These are phyloP conservation scores for Tridacna crocea DNA, from an alignment of 2,888 invertebrate species.

Conservation along the genomic window DNA sequence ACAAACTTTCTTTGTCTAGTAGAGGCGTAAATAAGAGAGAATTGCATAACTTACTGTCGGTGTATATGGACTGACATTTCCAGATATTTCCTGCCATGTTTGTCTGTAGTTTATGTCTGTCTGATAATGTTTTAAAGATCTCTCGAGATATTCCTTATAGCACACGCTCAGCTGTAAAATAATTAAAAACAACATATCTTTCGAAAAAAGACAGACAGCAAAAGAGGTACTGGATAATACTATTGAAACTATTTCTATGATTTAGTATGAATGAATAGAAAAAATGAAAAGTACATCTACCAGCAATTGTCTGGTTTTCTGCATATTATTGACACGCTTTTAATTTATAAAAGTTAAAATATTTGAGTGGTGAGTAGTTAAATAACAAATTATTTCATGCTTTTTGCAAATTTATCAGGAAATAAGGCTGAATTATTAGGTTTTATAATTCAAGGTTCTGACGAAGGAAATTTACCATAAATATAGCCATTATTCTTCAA, in stretches of 20 bases:
- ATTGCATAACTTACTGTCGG: background rate
- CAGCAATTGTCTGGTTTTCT: too few relatives aligned
- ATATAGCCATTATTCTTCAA: background rate
- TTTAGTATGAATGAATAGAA: too few relatives aligned
- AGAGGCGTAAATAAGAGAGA: background rate
- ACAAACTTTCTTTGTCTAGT: background rate
- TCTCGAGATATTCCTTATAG: slow-evolving; percentile 68
- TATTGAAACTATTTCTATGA: too few relatives aligned
- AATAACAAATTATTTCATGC: background rate
- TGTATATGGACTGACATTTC: background rate
- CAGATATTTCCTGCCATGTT: background rate
- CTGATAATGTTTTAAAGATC: background rate
- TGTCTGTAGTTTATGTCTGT: slow-evolving; percentile 4
- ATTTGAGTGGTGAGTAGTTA: too few relatives aligned
- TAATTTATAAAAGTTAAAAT: too few relatives aligned
- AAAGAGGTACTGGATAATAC: too few relatives aligned
- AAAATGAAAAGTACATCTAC: too few relatives aligned
- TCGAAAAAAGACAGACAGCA: background rate
- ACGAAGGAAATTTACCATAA: background rate
- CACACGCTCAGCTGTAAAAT: slow-evolving; percentile 65
- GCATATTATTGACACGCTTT: too few relatives aligned
- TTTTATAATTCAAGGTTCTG: background rate
- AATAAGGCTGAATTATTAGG: background rate
- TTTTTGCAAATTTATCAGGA: too few relatives aligned
- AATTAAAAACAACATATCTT: slow-evolving; percentile 11